These are phyloP conservation scores for Petrocephalus sullivani DNA, from an alignment of 2,797 vertebrate species.

Conservation along the genomic window DNA sequence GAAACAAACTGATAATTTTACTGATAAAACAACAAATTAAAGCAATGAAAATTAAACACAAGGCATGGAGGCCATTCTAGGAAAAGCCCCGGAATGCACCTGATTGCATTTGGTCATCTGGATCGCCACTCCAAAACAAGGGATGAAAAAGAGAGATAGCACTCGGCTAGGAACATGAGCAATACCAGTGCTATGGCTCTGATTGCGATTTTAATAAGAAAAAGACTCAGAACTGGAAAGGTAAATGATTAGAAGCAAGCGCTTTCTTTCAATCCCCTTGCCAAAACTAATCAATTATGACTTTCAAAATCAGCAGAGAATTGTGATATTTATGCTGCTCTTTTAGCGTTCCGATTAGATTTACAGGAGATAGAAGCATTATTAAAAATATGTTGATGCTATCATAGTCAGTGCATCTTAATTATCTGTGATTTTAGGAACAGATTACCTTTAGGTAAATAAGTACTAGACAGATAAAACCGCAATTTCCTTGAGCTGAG, in stretches of 20 bases:
- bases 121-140: not conserved
- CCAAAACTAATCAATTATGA: not conserved
- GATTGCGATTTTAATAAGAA: not conserved
- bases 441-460: not conserved
- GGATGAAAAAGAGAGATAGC: not conserved
- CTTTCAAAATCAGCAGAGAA: not conserved
- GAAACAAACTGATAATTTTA: not conserved
- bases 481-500: not conserved
- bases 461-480: not conserved
- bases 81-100: not conserved
- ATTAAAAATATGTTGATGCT: not conserved
- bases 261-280: not conserved
- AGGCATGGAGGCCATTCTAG: not conserved
- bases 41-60: not conserved
- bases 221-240: not conserved
- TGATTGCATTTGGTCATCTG: not conserved
- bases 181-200: not conserved
- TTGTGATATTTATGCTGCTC: not conserved
- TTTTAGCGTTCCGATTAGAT: not conserved
- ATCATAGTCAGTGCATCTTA: not conserved
- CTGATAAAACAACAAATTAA: not conserved
- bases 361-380: not conserved
- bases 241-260: not conserved
- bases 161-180: not conserved
- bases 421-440: not conserved